Conservation (phyloP, 1,140 invertebrate species). For the Tetramorium parvispinum region DNA sequence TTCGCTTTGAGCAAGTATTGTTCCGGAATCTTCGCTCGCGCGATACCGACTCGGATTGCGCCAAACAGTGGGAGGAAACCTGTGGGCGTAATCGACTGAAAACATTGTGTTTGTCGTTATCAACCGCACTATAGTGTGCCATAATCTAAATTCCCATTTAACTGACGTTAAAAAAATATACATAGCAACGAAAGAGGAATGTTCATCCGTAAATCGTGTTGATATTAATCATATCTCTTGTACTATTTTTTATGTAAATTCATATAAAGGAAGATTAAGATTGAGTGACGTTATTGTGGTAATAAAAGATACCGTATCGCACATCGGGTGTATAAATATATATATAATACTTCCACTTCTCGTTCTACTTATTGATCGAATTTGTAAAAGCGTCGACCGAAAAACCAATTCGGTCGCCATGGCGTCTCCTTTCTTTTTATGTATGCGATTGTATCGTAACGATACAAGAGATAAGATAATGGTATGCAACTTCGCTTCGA, state of each 20-base stretch:
- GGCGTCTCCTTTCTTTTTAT: not conserved
- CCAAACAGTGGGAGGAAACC: slow-evolving; percentile 8
- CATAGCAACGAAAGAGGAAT: not conserved
- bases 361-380: not conserved
- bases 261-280: not conserved
- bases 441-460: slow-evolving; percentile 13
- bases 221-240: not conserved
- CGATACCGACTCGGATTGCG: slow-evolving; percentile 23
- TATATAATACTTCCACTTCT: not conserved
- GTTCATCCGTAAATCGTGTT: not conserved
- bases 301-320: not conserved
- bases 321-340: not conserved
- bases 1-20: not conserved
- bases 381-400: not conserved
- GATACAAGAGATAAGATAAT: slow-evolving; percentile 58
- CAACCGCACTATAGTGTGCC: not conserved
- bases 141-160: not conserved
- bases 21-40: slow-evolving; percentile 22
- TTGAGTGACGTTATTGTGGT: not conserved
- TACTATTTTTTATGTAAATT: not conserved
- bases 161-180: not conserved
- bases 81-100: slow-evolving; percentile 63
- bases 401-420: not conserved
- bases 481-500: slow-evolving; percentile 13
- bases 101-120: slow-evolving; percentile 12